A percentile compares a stretch with the other conserved stretches of the same genome.
These are phyloP conservation scores for Neolamprologus devosi DNA, from an alignment of 2,113 vertebrate species.

Conservation along the genomic window DNA sequence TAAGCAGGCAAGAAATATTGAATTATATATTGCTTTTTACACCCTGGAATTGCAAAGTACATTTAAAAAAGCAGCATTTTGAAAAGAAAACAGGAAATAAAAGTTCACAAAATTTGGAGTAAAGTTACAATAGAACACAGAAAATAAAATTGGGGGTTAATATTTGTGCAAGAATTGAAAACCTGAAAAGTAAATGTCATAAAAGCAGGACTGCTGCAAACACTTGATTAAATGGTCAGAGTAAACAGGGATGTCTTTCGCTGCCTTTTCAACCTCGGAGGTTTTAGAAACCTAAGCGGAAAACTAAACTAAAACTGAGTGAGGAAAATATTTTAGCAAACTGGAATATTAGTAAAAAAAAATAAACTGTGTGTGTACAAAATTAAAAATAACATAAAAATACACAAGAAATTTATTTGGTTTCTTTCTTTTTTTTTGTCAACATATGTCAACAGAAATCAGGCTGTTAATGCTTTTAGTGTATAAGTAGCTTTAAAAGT, in stretches of 20 bases:
- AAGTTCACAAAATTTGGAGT: not conserved
- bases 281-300: rapidly evolving
- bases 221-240: not conserved
- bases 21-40: not conserved
- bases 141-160: not conserved
- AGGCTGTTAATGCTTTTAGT: not conserved
- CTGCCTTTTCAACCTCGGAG: not conserved
- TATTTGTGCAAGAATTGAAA: not conserved
- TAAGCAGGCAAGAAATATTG: not conserved
- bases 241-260: not conserved
- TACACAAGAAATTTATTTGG: rapidly evolving
- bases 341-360: not conserved
- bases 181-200: not conserved
- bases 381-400: not conserved
- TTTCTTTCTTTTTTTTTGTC: not conserved
- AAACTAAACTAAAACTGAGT: not conserved
- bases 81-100: not conserved
- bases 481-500: not conserved
- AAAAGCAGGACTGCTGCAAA: not conserved
- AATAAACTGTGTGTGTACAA: rapidly evolving
- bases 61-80: not conserved
- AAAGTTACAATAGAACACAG: not conserved
- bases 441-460: not conserved
- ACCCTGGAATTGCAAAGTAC: not conserved
- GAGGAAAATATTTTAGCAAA: not conserved